These are phyloP conservation scores for Ascidia mentula DNA, from an alignment of 23 tunicate species.

Conservation along the genomic window DNA sequence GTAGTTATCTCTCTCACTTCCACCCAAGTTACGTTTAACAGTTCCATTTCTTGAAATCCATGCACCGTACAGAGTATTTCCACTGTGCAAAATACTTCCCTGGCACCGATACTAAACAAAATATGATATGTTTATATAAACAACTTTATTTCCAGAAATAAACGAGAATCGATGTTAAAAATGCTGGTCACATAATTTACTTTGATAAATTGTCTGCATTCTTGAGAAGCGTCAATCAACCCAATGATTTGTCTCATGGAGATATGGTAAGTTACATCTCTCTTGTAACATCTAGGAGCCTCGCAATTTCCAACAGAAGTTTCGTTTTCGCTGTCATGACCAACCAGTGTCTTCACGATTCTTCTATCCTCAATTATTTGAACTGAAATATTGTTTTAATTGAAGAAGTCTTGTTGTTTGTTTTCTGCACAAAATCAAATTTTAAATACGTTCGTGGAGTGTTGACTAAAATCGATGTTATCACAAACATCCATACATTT, in stretches of 20 bases:
- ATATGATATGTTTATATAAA: background rate
- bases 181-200: background rate
- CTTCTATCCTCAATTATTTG: no score
- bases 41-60: conserved; percentile 1
- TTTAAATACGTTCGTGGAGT: no score
- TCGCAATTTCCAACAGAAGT: background rate
- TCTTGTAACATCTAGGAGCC: conserved; percentile 12
- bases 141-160: background rate
- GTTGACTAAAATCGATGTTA: no score
- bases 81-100: background rate
- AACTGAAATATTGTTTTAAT: no score
- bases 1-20: background rate
- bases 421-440: no score
- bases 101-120: background rate
- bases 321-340: conserved; percentile 17
- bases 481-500: no score
- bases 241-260: background rate
- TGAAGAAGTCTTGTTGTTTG: no score
- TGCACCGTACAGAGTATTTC: background rate
- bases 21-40: background rate
- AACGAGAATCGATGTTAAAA: background rate
- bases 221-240: background rate
- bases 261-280: conserved; percentile 12
- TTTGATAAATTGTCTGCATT: conserved; percentile 24
- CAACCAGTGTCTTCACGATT: conserved; percentile 3